These are phyloP conservation scores for Sphyrna mokarran DNA, from an alignment of 2,113 vertebrate species.

Conservation along the genomic window DNA sequence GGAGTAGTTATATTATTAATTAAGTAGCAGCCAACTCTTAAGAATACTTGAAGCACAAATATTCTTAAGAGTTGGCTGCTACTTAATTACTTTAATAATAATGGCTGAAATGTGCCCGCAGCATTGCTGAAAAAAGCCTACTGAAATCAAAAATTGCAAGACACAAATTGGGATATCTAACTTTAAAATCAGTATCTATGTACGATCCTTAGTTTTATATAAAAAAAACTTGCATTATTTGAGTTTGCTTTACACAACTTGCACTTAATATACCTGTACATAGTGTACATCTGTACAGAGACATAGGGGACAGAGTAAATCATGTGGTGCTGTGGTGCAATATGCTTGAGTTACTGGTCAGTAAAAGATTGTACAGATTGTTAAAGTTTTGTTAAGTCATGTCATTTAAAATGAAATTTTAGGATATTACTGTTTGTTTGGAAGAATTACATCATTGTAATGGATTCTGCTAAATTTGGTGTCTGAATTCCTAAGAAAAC, in stretches of 20 bases:
- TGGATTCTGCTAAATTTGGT: slow-evolving; percentile 40
- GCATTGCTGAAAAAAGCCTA: not conserved
- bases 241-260: slow-evolving; percentile 65
- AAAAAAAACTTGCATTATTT: slow-evolving; percentile 44
- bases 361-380: slow-evolving; percentile 80
- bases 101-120: not conserved
- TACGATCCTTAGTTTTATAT: slow-evolving; percentile 9
- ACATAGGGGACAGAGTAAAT: slow-evolving; percentile 55
- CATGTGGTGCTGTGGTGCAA: slow-evolving; percentile 51
- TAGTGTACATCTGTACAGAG: slow-evolving; percentile 91
- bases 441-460: slow-evolving; percentile 52
- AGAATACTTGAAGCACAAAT: no score
- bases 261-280: slow-evolving; percentile 76
- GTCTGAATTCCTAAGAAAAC: slow-evolving; percentile 24
- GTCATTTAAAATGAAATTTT: slow-evolving; percentile 61
- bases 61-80: no score
- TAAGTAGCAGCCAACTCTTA: not conserved
- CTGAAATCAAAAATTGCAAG: not conserved
- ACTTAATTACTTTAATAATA: no score
- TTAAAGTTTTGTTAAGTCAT: slow-evolving; percentile 80
- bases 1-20: not conserved
- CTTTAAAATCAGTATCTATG: not conserved
- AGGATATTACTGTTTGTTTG: slow-evolving; percentile 50
- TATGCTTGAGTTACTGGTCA: slow-evolving; percentile 51
- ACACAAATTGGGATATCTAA: not conserved